phyloP scores from a whole-genome alignment of 2,888 invertebrate genomes.

The Sarcophaga variegata region DNA sequence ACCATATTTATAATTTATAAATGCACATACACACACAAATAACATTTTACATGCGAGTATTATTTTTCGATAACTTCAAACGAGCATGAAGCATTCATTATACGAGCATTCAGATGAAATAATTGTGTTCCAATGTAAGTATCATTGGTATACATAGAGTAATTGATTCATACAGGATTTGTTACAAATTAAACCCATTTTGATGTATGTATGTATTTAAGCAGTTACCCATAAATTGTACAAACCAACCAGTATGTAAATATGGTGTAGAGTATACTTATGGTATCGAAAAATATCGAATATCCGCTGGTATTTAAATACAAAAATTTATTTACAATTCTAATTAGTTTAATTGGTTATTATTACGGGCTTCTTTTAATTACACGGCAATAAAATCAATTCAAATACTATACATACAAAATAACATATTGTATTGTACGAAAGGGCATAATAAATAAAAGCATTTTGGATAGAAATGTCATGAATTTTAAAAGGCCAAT shows the following conservation, averaged over 20 bases:
- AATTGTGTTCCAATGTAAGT: not conserved
- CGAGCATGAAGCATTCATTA: not conserved
- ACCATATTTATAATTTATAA: not conserved
- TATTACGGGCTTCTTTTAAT: not conserved
- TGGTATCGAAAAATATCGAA: not conserved
- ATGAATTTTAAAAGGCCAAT: not conserved
- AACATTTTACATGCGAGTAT: too few species aligned
- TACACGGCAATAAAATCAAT: slow-evolving; percentile 10
- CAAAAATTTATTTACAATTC: not conserved
- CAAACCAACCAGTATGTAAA: not conserved
- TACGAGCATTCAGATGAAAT: not conserved
- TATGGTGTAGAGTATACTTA: not conserved
- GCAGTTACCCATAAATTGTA: too few species aligned
- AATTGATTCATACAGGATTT: not conserved
- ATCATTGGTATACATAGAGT: not conserved
- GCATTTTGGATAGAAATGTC: not conserved
- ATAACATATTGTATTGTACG: too few species aligned
- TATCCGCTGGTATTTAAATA: not conserved
- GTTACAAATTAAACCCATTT: not conserved
- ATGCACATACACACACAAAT: not conserved
- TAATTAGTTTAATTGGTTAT: slow-evolving; percentile 13
- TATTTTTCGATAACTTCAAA: too few species aligned
- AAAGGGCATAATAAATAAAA: not conserved
- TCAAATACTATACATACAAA: not conserved
- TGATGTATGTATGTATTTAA: too few species aligned